These are phyloP conservation scores for Gambusia affinis DNA, from an alignment of 2,113 vertebrate species.

Conservation along the genomic window DNA sequence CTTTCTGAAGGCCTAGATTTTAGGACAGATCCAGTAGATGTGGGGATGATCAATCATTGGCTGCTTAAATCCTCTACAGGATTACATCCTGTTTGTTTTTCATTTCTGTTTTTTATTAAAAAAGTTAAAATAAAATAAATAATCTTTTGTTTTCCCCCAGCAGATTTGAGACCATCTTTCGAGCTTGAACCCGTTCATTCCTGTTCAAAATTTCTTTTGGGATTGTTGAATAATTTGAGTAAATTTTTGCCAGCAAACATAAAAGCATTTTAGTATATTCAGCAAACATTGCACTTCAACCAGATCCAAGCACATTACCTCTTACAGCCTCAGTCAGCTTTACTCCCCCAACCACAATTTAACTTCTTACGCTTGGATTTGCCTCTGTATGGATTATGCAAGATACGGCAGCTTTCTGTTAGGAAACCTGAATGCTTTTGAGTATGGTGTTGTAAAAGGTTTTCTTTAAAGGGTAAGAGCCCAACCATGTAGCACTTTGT, in stretches of 20 bases:
- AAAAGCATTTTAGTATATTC: too few species aligned
- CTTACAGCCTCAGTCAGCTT: not conserved
- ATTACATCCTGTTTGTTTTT: not conserved
- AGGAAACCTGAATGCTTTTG: not conserved
- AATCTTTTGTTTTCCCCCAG: not conserved
- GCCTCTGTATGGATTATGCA: too few species aligned
- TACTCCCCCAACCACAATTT: not conserved
- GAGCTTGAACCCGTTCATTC: not conserved
- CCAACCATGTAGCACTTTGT: too few species aligned
- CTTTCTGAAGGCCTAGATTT: not conserved
- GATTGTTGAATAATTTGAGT: not conserved
- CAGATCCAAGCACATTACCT: not conserved
- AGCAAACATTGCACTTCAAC: not conserved
- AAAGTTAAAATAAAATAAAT: not conserved
- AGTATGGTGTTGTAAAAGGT: too few species aligned
- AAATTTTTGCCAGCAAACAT: slow-evolving; percentile 5
- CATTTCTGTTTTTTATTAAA: not conserved
- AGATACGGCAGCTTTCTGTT: not conserved
- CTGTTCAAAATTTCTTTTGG: not conserved
- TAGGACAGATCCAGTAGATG: not conserved
- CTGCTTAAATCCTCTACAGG: not conserved
- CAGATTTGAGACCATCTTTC: not conserved
- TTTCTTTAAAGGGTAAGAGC: too few species aligned
- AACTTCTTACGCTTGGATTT: too few species aligned
- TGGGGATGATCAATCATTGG: not conserved